phyloP scores from a whole-genome alignment of 37 sponge, comb jelly and placozoan genomes.

The Agelas oroides region DNA sequence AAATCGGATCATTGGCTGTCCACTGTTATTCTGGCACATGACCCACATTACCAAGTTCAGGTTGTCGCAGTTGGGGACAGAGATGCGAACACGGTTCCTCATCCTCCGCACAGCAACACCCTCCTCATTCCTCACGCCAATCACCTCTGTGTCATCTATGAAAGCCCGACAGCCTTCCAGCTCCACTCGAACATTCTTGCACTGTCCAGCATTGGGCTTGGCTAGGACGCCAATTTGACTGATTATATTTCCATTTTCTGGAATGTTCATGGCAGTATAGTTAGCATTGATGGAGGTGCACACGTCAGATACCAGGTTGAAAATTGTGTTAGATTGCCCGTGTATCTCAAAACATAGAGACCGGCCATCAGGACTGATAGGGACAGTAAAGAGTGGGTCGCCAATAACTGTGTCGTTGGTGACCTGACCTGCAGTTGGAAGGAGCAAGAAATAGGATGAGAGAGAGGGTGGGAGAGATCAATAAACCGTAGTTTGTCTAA shows the following conservation, averaged over 20 bases:
- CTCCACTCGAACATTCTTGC: slow-evolving; percentile 46
- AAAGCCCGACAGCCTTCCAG: slow-evolving; percentile 51
- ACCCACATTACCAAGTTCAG: slow-evolving; percentile 74
- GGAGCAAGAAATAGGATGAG: background rate
- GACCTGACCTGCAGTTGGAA: slow-evolving; percentile 6
- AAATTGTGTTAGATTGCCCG: slow-evolving; percentile 39
- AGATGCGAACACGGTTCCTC: slow-evolving; percentile 44
- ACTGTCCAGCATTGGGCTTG: slow-evolving; percentile 15
- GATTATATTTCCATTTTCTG: slow-evolving; percentile 58
- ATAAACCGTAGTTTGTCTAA: background rate
- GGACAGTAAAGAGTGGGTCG: slow-evolving; percentile 66
- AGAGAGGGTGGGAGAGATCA: background rate
- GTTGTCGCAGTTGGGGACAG: slow-evolving; percentile 78
- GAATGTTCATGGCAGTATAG: slow-evolving; percentile 42
- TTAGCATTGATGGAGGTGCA: slow-evolving; percentile 73
- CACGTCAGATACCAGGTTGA: slow-evolving; percentile 66
- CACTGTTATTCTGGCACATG: slow-evolving; percentile 36
- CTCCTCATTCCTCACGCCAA: background rate
- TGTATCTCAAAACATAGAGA: slow-evolving; percentile 74
- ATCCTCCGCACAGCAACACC: slow-evolving; percentile 20
- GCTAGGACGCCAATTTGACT: slow-evolving; percentile 51
- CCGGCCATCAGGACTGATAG: background rate
- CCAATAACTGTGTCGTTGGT: slow-evolving; percentile 62
- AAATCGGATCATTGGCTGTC: slow-evolving; percentile 62
- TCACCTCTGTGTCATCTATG: background rate